Evolutionary conservation across 2,888 invertebrate species (phyloP), one percentile per base, ranked within the genome.

Genomic region (Stenodema calcarata): DNA sequence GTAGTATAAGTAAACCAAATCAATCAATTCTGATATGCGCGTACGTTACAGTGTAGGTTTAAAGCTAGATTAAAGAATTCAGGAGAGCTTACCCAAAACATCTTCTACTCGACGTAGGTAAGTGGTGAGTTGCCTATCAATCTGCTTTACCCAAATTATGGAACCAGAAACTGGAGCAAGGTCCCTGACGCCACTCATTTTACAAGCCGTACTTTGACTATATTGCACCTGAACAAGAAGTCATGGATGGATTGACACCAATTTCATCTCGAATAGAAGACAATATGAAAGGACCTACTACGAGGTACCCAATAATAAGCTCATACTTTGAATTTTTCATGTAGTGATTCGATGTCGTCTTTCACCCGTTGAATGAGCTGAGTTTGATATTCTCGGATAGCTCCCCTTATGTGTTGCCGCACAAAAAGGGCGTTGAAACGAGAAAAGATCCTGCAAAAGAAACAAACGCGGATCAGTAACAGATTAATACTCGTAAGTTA

Each of bases 401-500:
- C 99, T 75, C 99, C 99, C 84, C 99, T 95, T 91, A 99, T 99
- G 92, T 99, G 99, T 1, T 99, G 99, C 11, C 99, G 95, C 12
- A 99, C 98, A 92, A 99, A 99, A 81, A 99, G 93, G 0, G 99
- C 99, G 92, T 99, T 99, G 93, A 99, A 99, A 23, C 99, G 95
- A 0, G 98, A 98, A 92, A 97, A 97, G 90, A 99, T 99, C 86
- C 98, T 94, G 86, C 62, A 62, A 62, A 27, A 62, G 23, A 47
- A 47, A 1, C 16, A 47, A 7, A 47, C 12, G 1, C 12, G 12
- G 1, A 47, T 47, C 3, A 47, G n/a, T 50, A n/a, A 50, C 14
- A 50, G n/a, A 6, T n/a, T 16, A 50, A 9, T 47, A 47, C 16
- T 16, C n/a, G n/a, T 50, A 0, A 50, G 4, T n/a, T n/a, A 7